phyloP scores from a whole-genome alignment of 2,888 invertebrate species.

The Drosophila borborema region DNA sequence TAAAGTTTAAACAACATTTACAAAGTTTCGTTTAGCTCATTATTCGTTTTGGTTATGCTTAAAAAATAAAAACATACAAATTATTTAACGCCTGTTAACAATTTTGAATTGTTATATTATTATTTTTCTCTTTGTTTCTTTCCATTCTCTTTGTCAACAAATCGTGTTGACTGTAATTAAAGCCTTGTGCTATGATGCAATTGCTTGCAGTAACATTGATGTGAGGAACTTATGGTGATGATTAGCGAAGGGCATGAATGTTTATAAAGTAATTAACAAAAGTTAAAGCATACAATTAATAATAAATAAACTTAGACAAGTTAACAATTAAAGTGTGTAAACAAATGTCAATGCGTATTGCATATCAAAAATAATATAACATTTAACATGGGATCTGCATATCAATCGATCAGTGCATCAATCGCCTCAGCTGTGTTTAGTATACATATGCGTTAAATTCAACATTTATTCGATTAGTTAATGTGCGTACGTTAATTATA shows the following conservation, averaged over 20 bases:
- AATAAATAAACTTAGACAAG: conserved; percentile 74
- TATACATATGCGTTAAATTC: conserved; percentile 70
- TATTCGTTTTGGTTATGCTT: conserved; percentile 20
- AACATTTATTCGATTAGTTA: conserved; percentile 80
- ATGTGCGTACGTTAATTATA: conserved; percentile 39
- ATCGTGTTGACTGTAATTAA: conserved; percentile 1
- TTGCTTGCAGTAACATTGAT: conserved; percentile 61
- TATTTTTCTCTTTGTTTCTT: neutral
- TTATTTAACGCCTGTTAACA: conserved; percentile 29
- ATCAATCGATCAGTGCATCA: conserved; percentile 6
- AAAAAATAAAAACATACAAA: conserved; percentile 13
- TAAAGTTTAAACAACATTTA: conserved; percentile 24
- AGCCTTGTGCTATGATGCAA: conserved; percentile 42
- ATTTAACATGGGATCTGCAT: conserved; percentile 30
- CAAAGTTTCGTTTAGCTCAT: conserved; percentile 34
- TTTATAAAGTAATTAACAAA: conserved; percentile 70
- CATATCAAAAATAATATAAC: conserved; percentile 11
- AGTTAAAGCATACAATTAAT: conserved; percentile 43
- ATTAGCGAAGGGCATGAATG: conserved; percentile 39
- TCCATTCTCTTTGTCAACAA: neutral
- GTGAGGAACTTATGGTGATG: conserved; percentile 73
- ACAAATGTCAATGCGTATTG: conserved; percentile 61
- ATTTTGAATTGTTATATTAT: conserved; percentile 40
- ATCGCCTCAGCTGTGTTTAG: conserved; percentile 41
- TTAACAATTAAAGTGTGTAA: conserved; percentile 70